Percentiles rank a stretch among this genome's conserved stretches.
Conservation (phyloP, 2,797 vertebrate genomes). For the Premnoplex brunnescens region DNA sequence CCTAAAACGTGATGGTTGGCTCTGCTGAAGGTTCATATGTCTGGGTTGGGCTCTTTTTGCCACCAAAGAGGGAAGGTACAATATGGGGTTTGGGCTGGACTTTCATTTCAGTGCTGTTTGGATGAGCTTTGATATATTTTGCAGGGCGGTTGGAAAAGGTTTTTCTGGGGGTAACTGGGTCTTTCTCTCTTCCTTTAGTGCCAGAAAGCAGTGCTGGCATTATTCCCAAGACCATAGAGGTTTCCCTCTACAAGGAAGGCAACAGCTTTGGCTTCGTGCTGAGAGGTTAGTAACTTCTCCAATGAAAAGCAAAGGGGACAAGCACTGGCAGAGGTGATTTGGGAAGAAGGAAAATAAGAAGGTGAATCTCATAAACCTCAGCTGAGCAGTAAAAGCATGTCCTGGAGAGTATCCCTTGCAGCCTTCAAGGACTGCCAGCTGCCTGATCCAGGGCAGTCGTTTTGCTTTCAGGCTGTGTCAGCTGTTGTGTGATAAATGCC, state of each 20-base stretch:
- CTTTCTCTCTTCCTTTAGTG: constrained; percentile 74
- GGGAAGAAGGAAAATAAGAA: neutral
- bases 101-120: neutral
- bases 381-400: neutral
- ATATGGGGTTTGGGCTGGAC: neutral
- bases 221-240: constrained; percentile 93
- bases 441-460: neutral
- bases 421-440: neutral
- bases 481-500: neutral
- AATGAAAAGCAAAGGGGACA: neutral
- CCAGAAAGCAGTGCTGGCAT: constrained; percentile 89
- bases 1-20: neutral
- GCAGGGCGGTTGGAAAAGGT: neutral
- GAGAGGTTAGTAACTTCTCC: constrained; percentile 83
- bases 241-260: constrained; percentile 95
- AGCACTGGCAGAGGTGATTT: neutral
- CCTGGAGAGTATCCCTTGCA: neutral
- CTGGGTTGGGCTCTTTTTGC: neutral
- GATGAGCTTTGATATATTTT: neutral
- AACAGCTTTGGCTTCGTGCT: constrained; percentile 96
- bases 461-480: constrained; percentile 1
- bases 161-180: constrained; percentile 7
- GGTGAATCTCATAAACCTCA: neutral
- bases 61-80: neutral
- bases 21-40: neutral